phyloP scores from a whole-genome alignment of 1,140 invertebrate species.

The Radopholus similis region DNA sequence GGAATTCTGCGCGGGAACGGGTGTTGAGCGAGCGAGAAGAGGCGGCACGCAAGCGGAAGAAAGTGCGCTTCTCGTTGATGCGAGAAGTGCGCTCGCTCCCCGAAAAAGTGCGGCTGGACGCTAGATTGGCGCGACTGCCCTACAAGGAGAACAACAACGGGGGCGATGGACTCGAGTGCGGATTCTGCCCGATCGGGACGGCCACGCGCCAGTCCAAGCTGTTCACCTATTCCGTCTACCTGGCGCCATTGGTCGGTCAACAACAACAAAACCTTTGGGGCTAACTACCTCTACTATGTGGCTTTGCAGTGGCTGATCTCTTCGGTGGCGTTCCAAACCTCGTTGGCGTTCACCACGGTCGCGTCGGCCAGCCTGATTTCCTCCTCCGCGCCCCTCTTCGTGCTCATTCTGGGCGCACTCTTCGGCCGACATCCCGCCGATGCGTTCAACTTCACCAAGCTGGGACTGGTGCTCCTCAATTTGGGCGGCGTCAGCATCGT shows the following conservation, averaged over 20 bases:
- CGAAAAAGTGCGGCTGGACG: conserved; percentile 30
- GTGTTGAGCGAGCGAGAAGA: neutral
- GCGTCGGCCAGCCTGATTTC: conserved; percentile 43
- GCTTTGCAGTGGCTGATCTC: conserved; percentile 36
- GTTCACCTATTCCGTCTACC: conserved; percentile 38
- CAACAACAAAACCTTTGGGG: neutral
- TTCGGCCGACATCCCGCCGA: conserved; percentile 25
- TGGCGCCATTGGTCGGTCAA: conserved; percentile 37
- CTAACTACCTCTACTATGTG: conserved; percentile 2
- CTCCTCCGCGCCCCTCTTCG: conserved; percentile 41
- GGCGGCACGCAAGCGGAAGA: conserved; percentile 25
- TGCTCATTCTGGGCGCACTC: conserved; percentile 41
- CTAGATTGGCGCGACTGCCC: conserved; percentile 28
- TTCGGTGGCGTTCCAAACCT: conserved; percentile 29
- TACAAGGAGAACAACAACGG: conserved; percentile 21
- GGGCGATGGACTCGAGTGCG: neutral
- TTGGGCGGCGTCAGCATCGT: conserved; percentile 28
- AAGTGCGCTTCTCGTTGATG: conserved; percentile 38
- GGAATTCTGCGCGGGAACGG: too few relatives aligned
- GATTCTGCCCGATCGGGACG: conserved; percentile 1
- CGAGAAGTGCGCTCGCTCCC: conserved; percentile 42
- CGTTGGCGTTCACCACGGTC: conserved; percentile 29
- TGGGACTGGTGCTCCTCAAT: conserved; percentile 18
- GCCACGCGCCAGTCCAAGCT: neutral
- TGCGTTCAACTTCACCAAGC: conserved; percentile 30